phyloP scores from a whole-genome alignment of 1,140 invertebrate species.

The Drosophila subpulchrella region DNA sequence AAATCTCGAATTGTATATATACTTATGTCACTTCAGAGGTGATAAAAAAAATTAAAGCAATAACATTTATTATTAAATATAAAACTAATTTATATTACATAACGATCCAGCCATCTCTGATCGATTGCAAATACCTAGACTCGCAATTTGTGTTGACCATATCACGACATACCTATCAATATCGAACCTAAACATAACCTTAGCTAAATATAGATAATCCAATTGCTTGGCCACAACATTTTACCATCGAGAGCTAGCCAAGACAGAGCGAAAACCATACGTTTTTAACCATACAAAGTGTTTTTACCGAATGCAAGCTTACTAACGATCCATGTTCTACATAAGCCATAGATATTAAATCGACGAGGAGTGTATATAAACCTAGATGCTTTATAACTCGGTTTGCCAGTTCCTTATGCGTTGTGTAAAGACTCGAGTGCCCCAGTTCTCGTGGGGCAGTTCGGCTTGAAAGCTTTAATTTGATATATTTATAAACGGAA shows the following conservation, averaged over 20 bases:
- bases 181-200: slow-evolving; percentile 47
- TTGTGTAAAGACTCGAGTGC: slow-evolving; percentile 50
- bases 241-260: slow-evolving; percentile 26
- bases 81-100: neutral
- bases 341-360: slow-evolving; percentile 37
- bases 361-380: slow-evolving; percentile 44
- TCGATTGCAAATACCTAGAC: slow-evolving; percentile 20
- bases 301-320: slow-evolving; percentile 40
- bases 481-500: slow-evolving; percentile 33
- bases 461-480: slow-evolving; percentile 58
- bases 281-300: slow-evolving; percentile 42
- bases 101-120: slow-evolving; percentile 27
- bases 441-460: slow-evolving; percentile 14
- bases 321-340: slow-evolving; percentile 44
- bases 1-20: neutral
- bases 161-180: slow-evolving; percentile 72
- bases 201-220: slow-evolving; percentile 68
- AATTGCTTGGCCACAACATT: slow-evolving; percentile 38
- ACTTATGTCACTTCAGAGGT: neutral
- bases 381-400: slow-evolving; percentile 51
- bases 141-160: slow-evolving; percentile 56
- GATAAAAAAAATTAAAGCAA: neutral
- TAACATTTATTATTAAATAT: no score
- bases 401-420: slow-evolving; percentile 72
- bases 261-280: slow-evolving; percentile 18